Evolutionary conservation across 2,113 vertebrate species (phyloP), one percentile per base, ranked within the genome.

Genomic region (Neogobius melanostomus): DNA sequence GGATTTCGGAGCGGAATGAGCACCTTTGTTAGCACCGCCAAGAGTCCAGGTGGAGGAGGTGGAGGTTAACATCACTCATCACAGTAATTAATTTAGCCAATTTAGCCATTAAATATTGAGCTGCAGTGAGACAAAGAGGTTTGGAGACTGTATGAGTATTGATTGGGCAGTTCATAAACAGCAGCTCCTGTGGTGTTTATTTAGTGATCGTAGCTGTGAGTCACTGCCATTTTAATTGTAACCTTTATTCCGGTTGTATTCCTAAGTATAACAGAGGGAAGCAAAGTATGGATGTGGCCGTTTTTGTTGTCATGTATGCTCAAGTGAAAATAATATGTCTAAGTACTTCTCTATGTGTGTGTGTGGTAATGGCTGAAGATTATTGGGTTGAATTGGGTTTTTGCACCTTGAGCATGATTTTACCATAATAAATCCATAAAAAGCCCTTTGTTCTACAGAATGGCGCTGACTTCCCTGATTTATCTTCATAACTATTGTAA

Each of bases 61-160:
- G 77, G 78, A 81, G 88, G 85, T 90, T 89, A 87, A 84, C 79
- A 74, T 84, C 82, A 80, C 79, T 69, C 70, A 87, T 86, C 81
- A 72, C 63, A 54, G 69, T 87, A 85, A 85, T 81, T 87, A 84
- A 88, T 87, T 79, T 75, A 75, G 72, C 73, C 81, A 82, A 88
- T 87, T 89, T 88, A 84, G 84, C 81, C 81, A 82, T 87, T 86
- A 81, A 64, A 82, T 75, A 82, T 83, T 74, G 65, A 79, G 77
- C 65, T 76, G 72, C 72, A 77, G 66, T 68, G 5, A 71, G 69
- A 36, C 15, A 11, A 12, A 71, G 68, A 64, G 46, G 61, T 44
- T 43, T 61, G 42, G 36, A 61, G 44, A 61, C 28, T 36, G 14
- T 61, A 44, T 43, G 59, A 61, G 42, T 48, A 16, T 62, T 0